Conservation (phyloP, 2,888 invertebrate species). For the Cryptus viduatorius region DNA sequence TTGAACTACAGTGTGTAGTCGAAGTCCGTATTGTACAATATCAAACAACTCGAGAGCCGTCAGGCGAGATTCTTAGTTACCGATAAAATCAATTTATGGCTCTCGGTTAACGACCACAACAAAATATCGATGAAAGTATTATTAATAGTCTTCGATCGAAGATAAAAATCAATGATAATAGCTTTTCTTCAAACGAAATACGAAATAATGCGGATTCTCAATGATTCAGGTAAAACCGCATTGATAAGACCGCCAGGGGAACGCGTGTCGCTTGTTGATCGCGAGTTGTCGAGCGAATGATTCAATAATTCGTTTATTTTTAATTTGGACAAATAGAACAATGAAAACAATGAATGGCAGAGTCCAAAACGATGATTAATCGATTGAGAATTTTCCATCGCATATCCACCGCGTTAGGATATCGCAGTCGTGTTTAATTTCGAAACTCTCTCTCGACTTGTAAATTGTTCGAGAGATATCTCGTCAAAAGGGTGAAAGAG, state of each 20-base stretch:
- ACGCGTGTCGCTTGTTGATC: not conserved
- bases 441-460: conserved; percentile 42
- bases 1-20: not conserved
- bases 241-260: not conserved
- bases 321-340: conserved; percentile 10
- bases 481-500: conserved; percentile 57
- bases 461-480: conserved; percentile 37
- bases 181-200: not conserved
- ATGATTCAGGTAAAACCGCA: not conserved
- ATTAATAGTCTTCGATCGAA: not conserved
- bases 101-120: not conserved
- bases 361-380: conserved; percentile 43
- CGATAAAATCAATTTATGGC: not conserved
- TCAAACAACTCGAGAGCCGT: conserved; percentile 2
- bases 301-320: not conserved
- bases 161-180: not conserved
- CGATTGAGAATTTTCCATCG: conserved; percentile 60
- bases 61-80: not conserved
- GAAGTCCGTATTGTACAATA: conserved; percentile 5
- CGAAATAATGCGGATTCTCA: not conserved
- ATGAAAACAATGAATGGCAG: conserved; percentile 30
- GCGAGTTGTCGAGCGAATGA: not conserved
- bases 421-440: conserved; percentile 45
- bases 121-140: not conserved
- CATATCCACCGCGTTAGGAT: not conserved